These are phyloP conservation scores for Diarsia brunnea DNA, from an alignment of 2,888 invertebrate genomes.

Conservation along the genomic window DNA sequence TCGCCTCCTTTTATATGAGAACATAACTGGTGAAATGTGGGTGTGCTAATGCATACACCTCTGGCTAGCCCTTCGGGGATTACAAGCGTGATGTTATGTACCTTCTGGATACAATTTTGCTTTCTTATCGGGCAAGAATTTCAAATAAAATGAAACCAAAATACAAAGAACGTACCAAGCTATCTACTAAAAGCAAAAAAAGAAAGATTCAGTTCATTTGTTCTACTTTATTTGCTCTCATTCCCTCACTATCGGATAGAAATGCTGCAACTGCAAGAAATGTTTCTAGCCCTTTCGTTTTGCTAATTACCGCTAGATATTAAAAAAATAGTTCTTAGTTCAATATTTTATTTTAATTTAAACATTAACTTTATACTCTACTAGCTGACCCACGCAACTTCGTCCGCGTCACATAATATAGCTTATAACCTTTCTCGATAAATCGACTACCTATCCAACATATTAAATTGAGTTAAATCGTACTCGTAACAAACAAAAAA, in stretches of 20 bases:
- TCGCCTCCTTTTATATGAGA: too few relatives aligned
- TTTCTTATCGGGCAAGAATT: neutral
- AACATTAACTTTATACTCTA: too few relatives aligned
- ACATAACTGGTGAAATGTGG: too few relatives aligned
- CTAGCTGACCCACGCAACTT: too few relatives aligned
- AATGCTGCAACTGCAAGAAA: neutral
- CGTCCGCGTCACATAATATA: too few relatives aligned
- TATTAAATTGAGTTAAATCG: too few relatives aligned
- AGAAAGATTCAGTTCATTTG: neutral
- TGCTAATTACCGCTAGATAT: neutral
- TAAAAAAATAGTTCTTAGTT: neutral
- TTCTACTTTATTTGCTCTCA: constrained; percentile 4
- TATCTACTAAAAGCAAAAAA: neutral
- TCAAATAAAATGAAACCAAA: neutral
- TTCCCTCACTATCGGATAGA: constrained; percentile 6
- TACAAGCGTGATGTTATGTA: too few relatives aligned
- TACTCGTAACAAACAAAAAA: too few relatives aligned
- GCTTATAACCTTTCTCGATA: too few relatives aligned
- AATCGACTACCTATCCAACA: too few relatives aligned
- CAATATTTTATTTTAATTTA: neutral
- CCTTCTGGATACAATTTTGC: neutral
- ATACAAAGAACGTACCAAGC: neutral
- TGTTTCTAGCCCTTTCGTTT: neutral
- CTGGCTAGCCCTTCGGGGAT: too few relatives aligned
- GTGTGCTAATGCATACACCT: too few relatives aligned